Evolutionary conservation across 2,113 vertebrate genomes (phyloP), one percentile per base, ranked within the genome.

Genomic region (Elephantulus edwardii): DNA sequence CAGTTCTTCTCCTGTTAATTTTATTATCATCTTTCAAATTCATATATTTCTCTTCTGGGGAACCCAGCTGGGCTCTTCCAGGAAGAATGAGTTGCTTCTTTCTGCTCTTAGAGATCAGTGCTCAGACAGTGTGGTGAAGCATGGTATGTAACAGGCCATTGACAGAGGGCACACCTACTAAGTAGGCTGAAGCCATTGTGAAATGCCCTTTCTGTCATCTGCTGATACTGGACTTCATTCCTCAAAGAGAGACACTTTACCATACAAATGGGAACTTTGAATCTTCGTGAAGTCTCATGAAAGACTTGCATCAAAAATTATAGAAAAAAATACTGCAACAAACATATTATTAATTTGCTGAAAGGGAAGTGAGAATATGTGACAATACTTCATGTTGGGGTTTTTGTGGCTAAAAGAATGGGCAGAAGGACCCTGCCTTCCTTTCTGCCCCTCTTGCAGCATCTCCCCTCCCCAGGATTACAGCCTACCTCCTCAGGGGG

Each of bases 151-250:
- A 30, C 3, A 8, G 20, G 38, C 5, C 40, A 16, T 1, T 87
- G 54, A 74, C 70, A 93, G 83, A 88, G 50, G 52, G 85, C 42
- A 79, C 7, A 38, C 28, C 66, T 72, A 35, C 35, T n/a, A 40
- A 28, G 35, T 28, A 60, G 22, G 4, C 88, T 28, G 28, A 66
- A 54, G 62, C 40, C 13, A 11, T 0, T 66, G 40, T 60, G 42
- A 85, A 60, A 54, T 10, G 12, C 54, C 48, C 28, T 42, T 0
- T 62, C 30, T 66, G 48, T 62, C 33, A 14, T 4, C 48, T 22
- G n/a, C 78, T 81, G 62, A 75, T 0, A 0, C 1, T 48, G 4
- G 12, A 24, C 10, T 81, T 64, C 35, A 46, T 78, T 13, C 38
- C 38, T 33, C 44, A 60, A 70, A 80, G 48, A 90, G 9, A n/a